Conservation (phyloP, 2,888 invertebrate genomes). For the Morpho helenor region DNA sequence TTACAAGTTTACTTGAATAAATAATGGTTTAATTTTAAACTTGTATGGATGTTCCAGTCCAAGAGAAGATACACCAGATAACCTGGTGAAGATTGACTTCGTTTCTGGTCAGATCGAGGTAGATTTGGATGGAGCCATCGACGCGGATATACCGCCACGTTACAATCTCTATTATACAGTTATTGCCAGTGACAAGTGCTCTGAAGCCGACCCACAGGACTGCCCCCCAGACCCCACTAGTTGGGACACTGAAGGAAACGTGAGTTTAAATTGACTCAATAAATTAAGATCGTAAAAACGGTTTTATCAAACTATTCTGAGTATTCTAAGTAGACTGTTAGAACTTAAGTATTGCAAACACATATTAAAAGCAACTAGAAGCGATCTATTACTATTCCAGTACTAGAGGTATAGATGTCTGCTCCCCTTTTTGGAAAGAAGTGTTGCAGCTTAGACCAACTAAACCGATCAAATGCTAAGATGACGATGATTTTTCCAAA, state of each 20-base stretch:
- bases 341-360: too few relatives aligned
- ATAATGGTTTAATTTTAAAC: too few relatives aligned
- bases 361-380: too few relatives aligned
- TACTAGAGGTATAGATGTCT: too few relatives aligned
- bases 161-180: constrained; percentile 74
- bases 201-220: constrained; percentile 36
- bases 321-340: too few relatives aligned
- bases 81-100: constrained; percentile 71
- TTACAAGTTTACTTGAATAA: too few relatives aligned
- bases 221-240: constrained; percentile 52
- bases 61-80: constrained; percentile 52
- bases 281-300: background rate
- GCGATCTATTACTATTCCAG: too few relatives aligned
- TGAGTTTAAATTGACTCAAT: constrained; percentile 36
- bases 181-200: constrained; percentile 72
- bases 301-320: background rate
- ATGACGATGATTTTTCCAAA: too few relatives aligned
- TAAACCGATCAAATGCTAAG: too few relatives aligned
- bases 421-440: too few relatives aligned
- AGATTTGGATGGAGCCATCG: constrained; percentile 57
- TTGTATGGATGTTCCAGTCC: constrained; percentile 44
- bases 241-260: constrained; percentile 56
- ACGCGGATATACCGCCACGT: constrained; percentile 75
- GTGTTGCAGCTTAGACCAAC: too few relatives aligned
- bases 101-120: constrained; percentile 76